Percentiles rank a stretch among this genome's conserved stretches.
Evolutionary conservation across 2,113 vertebrate genomes (phyloP).

Genomic region (Taxidea taxus): DNA sequence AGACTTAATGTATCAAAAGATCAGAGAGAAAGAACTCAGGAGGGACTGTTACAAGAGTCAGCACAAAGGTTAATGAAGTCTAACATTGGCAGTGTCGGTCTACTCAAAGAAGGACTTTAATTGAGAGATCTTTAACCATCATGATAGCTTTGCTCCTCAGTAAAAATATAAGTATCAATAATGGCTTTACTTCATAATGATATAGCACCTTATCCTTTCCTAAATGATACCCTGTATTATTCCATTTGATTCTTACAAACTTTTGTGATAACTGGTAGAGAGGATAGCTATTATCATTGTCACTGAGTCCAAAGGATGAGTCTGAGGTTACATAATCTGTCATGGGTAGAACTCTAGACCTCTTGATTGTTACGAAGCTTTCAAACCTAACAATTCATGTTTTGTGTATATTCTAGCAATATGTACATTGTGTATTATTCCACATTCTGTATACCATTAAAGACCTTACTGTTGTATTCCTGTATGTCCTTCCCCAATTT

Average conservation of each 20-base stretch:
- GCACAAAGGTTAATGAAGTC: not conserved
- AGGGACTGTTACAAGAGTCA: fast-evolving
- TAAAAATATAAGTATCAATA: not conserved
- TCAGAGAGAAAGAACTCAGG: not conserved
- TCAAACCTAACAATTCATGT: not conserved
- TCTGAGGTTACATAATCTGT: not conserved
- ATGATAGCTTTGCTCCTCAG: not conserved
- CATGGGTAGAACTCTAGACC: not conserved
- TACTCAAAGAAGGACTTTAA: not conserved
- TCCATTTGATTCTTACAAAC: not conserved
- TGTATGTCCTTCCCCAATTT: not conserved
- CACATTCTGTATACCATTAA: not conserved
- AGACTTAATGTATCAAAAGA: not conserved
- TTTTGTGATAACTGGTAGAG: not conserved
- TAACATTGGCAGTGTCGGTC: not conserved
- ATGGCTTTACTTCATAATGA: not conserved
- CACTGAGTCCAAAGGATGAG: not conserved
- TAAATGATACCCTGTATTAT: not conserved
- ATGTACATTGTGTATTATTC: not conserved
- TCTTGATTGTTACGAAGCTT: not conserved
- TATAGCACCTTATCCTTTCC: not conserved
- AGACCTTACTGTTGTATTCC: not conserved
- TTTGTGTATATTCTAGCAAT: not conserved
- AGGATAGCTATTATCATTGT: not conserved
- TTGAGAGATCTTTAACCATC: not conserved